A percentile compares a stretch with the other conserved stretches of the same genome.
Evolutionary conservation across 1,140 invertebrate genomes (phyloP).

Genomic region (Ladona fulva): DNA sequence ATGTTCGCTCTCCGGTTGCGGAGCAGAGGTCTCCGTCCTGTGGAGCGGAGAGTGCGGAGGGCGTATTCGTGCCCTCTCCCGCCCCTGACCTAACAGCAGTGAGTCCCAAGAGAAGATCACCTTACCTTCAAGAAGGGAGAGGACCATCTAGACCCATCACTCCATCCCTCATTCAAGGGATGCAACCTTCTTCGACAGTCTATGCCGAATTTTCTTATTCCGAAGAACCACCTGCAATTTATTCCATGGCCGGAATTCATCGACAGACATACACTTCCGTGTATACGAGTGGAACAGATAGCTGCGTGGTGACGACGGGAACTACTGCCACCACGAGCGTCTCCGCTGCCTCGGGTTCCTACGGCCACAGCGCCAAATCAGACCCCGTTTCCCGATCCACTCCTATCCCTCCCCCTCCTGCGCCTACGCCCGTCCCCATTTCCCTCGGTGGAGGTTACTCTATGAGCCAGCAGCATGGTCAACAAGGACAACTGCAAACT

Average conservation of each 20-base stretch:
- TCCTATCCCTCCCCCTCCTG: constrained; percentile 33
- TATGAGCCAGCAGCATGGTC: neutral
- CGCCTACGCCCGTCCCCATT: constrained; percentile 31
- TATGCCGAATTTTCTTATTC: constrained; percentile 10
- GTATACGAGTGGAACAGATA: constrained; percentile 53
- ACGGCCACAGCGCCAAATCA: constrained; percentile 18
- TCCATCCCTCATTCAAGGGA: neutral
- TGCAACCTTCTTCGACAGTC: constrained; percentile 47
- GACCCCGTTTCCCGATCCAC: constrained; percentile 24
- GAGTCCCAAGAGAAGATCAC: constrained; percentile 30
- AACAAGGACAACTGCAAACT: neutral
- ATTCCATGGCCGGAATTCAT: constrained; percentile 62
- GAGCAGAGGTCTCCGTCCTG: neutral
- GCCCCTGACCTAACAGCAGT: constrained; percentile 37
- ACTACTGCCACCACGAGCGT: constrained; percentile 20
- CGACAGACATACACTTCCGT: constrained; percentile 57
- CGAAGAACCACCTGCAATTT: constrained; percentile 55
- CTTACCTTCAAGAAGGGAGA: neutral
- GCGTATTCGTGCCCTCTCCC: constrained; percentile 40
- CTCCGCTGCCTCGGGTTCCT: neutral
- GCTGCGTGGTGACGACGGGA: constrained; percentile 32
- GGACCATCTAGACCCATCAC: neutral
- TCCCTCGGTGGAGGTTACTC: constrained; percentile 19
- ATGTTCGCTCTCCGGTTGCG: neutral
- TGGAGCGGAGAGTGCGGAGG: constrained; percentile 13